Evolutionary conservation across 2,797 vertebrate genomes (phyloP), one percentile per base, ranked within the genome.

Genomic region (Heterohyrax brucei): DNA sequence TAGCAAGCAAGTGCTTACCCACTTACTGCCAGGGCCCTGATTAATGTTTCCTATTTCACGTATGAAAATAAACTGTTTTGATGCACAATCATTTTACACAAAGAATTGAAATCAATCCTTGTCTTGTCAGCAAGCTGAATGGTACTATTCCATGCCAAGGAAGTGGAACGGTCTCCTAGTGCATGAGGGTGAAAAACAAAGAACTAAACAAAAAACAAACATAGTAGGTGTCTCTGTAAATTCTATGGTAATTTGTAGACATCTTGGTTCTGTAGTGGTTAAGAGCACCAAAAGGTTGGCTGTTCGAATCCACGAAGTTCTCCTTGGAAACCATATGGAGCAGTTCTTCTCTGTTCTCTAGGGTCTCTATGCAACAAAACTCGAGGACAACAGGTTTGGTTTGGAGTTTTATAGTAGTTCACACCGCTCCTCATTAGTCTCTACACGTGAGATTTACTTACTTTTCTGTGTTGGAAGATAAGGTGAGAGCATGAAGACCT

Each of bases 31-130:
- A 53, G 50, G 50, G 50, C 50, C 50, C 50, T 13, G 5, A 53
- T 12, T 83, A 53, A 64, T 14, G 39, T 39, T 39, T 39, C 39
- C 39, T 62, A 44, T 91, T 93, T 93, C 22, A 30, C 19, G 56
- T 87, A 44, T 66, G 24, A 39, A 95, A 91, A 73, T 91, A 48
- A 79, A 33, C 46, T 95, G 19, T 85, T 97, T 93, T 87, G 78
- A 70, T 53, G 46, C 13, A 79, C n/a, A 73, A 53, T 13, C 18
- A 50, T 93, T 96, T 86, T 75, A 39, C 4, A 44, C 16, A 75
- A 62, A 28, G 18, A 76, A 50, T 79, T 93, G 86, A 91, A 93
- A 50, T 21, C 81, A 44, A 62, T 77, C 10, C 30, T 81, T 91
- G 22, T 81, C 24, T 96, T 19, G 62, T 87, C n/a, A 9, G 33